Evolutionary conservation across 2,888 invertebrate genomes (phyloP), one percentile per base, ranked within the genome.

Genomic region (Macaria notata): DNA sequence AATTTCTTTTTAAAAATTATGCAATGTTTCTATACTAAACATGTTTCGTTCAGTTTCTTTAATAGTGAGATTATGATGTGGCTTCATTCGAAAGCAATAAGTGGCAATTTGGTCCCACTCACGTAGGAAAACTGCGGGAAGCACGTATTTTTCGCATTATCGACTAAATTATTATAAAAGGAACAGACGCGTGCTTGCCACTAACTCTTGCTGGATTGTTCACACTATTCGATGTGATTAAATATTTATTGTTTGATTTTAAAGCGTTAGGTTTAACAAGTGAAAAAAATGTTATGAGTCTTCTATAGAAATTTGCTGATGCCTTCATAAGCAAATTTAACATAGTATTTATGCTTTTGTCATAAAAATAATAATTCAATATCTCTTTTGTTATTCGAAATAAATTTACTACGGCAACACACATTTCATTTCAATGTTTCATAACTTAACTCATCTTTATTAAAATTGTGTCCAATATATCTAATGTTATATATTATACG

Each of bases 131-230:
- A 75, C 74, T 78, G 75, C 74, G 76, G 78, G 82, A 75, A 77
- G 82, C 90, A 89, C 89, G 88, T 90, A 89, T 85, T 88, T 88
- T 88, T 89, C 88, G 80, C 87, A 88, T 88, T 88, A 89, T 84
- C 84, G 84, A 77, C 81, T 83, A 84, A 89, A 88, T 89, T 88
- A 88, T 89, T 86, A 83, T 85, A 85, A 85, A 84, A 84, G 84
- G 81, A 83, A 83, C 80, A 82, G 78, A 86, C 85, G 86, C 86
- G 79, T 76, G 72, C 83, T 81, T 77, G 79, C 78, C 79, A 78
- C 78, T 79, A 79, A 79, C 66, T 71, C 72, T 51, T 59, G 19
- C 36, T 30, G 19, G 51, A 46, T 44, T 45, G 51, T 49, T 55
- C 44, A 55, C 54, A 57, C 51, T 30, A 46, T 56, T 41, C 60